Conservation (phyloP, 2,888 invertebrate species). For the Drosophila pseudotakahashii region DNA sequence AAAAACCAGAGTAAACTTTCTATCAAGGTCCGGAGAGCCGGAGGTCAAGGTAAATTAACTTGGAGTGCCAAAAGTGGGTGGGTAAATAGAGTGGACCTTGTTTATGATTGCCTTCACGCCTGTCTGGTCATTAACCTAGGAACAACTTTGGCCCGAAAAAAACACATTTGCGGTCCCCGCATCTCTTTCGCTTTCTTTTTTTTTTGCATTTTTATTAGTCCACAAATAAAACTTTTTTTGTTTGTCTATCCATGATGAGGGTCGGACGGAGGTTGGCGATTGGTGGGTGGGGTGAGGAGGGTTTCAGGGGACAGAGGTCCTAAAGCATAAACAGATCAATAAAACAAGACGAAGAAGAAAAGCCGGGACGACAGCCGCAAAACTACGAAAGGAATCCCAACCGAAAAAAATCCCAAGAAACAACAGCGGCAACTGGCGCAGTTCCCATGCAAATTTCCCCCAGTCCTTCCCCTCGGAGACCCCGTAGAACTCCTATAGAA, state of each 20-base stretch:
- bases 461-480: constrained; percentile 18
- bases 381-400: constrained; percentile 42
- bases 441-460: constrained; percentile 74
- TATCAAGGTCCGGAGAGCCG: not conserved
- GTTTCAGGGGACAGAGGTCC: not conserved
- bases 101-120: constrained; percentile 72
- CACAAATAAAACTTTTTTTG: constrained; percentile 33
- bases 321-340: constrained; percentile 75
- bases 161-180: constrained; percentile 29
- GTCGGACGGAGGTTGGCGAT: constrained; percentile 10
- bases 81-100: constrained; percentile 18
- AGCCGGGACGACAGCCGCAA: constrained; percentile 20
- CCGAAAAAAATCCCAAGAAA: constrained; percentile 26
- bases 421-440: constrained; percentile 65
- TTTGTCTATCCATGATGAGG: constrained; percentile 31
- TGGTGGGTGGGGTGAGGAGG: too few relatives aligned
- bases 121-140: constrained; percentile 55
- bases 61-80: constrained; percentile 3
- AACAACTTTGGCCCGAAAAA: constrained; percentile 28
- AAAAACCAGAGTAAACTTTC: constrained; percentile 10
- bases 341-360: constrained; percentile 49
- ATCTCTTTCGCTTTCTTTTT: not conserved
- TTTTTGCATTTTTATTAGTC: constrained; percentile 45
- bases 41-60: constrained; percentile 38
- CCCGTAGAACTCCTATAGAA: not conserved